Percentiles rank a stretch among this genome's conserved stretches.
Conservation (phyloP, 2,888 invertebrate genomes). For the Tachina grossa region DNA sequence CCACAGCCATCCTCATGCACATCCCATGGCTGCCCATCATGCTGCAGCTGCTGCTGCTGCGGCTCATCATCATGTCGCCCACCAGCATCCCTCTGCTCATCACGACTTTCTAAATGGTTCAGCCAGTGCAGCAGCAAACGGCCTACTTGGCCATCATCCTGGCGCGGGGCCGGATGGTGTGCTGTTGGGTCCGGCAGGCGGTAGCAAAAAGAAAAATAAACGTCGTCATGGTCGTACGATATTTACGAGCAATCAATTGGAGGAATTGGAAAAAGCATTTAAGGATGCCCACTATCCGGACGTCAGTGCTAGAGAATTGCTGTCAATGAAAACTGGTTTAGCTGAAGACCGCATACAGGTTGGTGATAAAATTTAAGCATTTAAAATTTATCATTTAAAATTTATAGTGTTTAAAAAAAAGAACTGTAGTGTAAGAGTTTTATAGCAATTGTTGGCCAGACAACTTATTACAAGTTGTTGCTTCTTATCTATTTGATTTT, state of each 20-base stretch:
- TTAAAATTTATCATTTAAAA: conserved; percentile 60
- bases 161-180: conserved; percentile 74
- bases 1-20: conserved; percentile 76
- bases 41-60: conserved; percentile 69
- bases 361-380: conserved; percentile 80
- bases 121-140: conserved; percentile 71
- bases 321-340: conserved; percentile 94
- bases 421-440: not conserved
- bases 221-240: conserved; percentile 97
- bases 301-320: conserved; percentile 97
- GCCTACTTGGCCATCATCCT: conserved; percentile 69
- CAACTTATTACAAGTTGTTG: not conserved
- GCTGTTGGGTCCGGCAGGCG: conserved; percentile 74
- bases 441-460: conserved; percentile 12
- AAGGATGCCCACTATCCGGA: conserved; percentile 99
- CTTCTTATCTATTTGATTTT: not conserved
- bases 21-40: conserved; percentile 70
- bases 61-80: conserved; percentile 75
- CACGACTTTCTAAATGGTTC: conserved; percentile 72
- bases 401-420: conserved; percentile 45
- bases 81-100: conserved; percentile 69
- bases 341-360: conserved; percentile 98
- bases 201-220: conserved; percentile 94
- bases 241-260: conserved; percentile 99
- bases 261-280: conserved; percentile 99